phyloP scores from a whole-genome alignment of 1,140 invertebrate species.

The Drosophila chauvacae region DNA sequence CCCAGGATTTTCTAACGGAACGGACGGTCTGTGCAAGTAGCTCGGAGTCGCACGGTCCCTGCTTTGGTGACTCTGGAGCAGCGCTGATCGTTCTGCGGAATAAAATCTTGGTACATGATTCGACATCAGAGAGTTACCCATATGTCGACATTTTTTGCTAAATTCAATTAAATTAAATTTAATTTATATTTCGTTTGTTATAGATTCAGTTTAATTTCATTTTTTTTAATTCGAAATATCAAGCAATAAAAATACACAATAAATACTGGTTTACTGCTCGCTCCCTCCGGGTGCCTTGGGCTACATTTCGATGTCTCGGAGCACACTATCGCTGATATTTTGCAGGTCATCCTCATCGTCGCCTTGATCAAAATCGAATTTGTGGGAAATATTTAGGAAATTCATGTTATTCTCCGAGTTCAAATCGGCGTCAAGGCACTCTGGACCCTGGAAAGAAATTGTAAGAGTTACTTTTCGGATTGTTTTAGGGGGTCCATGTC shows the following conservation, averaged over 20 bases:
- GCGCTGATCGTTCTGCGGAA: slow-evolving; percentile 12
- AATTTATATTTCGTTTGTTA: neutral
- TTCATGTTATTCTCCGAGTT: slow-evolving; percentile 40
- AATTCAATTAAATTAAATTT: too few relatives aligned
- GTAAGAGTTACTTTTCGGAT: neutral
- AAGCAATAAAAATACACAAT: slow-evolving; percentile 11
- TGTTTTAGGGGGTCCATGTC: neutral
- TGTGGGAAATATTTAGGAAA: slow-evolving; percentile 14
- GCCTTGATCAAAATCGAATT: slow-evolving; percentile 30
- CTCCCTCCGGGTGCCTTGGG: neutral
- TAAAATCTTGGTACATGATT: too few relatives aligned
- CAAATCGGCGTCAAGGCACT: neutral
- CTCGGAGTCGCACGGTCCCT: slow-evolving; percentile 8
- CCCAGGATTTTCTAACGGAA: slow-evolving; percentile 14
- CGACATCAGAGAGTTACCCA: too few relatives aligned
- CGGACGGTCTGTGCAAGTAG: slow-evolving; percentile 11
- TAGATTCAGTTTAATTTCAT: neutral
- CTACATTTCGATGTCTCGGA: slow-evolving; percentile 70
- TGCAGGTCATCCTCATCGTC: slow-evolving; percentile 53
- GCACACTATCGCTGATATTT: slow-evolving; percentile 73
- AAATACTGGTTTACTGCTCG: slow-evolving; percentile 16
- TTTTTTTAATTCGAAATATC: neutral
- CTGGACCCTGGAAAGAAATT: slow-evolving; percentile 35
- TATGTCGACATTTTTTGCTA: neutral
- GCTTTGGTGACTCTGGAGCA: slow-evolving; percentile 22